Conservation (phyloP, 2,797 vertebrate species). For the Takifugu ocellatus region DNA sequence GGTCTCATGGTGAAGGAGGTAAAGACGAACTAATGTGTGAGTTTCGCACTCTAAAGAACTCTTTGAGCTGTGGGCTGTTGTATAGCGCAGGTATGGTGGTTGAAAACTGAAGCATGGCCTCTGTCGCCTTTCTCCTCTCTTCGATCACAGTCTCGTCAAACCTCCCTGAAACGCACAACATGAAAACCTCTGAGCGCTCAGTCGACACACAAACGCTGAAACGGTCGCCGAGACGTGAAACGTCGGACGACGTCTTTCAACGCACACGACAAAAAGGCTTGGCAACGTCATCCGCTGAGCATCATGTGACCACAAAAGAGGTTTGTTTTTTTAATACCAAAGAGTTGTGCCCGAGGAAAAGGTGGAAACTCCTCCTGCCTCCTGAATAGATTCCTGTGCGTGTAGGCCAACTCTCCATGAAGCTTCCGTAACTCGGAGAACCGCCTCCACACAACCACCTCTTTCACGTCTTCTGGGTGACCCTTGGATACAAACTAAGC, state of each 20-base stretch:
- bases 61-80: conserved; percentile 91
- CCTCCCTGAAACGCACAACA: conserved; percentile 71
- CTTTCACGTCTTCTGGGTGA: conserved; percentile 84
- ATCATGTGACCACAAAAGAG: too few species aligned
- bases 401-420: conserved; percentile 86
- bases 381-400: conserved; percentile 89
- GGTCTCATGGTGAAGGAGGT: neutral
- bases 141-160: conserved; percentile 89
- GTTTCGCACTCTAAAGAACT: conserved; percentile 84
- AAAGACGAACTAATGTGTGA: neutral
- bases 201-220: neutral
- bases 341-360: conserved; percentile 85
- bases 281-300: too few species aligned
- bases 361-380: conserved; percentile 85
- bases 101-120: conserved; percentile 81
- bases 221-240: neutral
- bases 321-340: conserved; percentile 69
- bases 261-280: too few species aligned
- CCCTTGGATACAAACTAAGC: conserved; percentile 86
- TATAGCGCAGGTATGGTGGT: conserved; percentile 84
- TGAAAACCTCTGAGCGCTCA: neutral
- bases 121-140: conserved; percentile 82
- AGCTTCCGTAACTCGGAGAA: conserved; percentile 90
- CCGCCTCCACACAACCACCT: conserved; percentile 87
- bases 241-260: too few species aligned